Conservation (phyloP, 1,140 invertebrate genomes). For the Homarus americanus region DNA sequence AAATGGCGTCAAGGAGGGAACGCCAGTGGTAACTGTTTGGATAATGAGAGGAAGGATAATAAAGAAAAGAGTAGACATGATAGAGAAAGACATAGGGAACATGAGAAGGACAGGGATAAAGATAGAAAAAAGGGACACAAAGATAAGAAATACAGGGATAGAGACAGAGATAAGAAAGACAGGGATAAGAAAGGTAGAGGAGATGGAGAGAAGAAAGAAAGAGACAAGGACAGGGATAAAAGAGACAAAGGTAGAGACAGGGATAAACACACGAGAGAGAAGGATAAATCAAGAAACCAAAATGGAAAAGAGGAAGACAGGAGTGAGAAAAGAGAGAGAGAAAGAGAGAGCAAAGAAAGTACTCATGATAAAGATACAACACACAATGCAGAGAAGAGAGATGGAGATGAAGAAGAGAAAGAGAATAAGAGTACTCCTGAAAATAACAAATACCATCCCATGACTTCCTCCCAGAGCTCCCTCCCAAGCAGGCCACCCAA, state of each 20-base stretch:
- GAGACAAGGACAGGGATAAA: not conserved
- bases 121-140: not conserved
- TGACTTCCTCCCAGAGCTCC: constrained; percentile 17
- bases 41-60: constrained; percentile 1
- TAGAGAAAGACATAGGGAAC: not conserved
- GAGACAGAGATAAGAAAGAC: not conserved
- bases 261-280: not conserved
- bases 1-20: no score
- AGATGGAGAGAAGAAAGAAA: not conserved
- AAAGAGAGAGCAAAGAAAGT: not conserved
- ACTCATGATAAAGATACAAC: not conserved
- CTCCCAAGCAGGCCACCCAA: constrained; percentile 15
- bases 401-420: not conserved
- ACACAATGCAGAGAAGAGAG: not conserved
- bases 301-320: not conserved
- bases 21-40: not conserved
- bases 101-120: not conserved
- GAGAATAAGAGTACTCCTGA: not conserved
- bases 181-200: not conserved
- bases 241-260: not conserved
- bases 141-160: not conserved
- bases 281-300: not conserved
- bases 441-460: not conserved
- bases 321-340: not conserved
- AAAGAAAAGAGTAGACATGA: not conserved